A percentile compares a stretch with the other conserved stretches of the same genome.
phyloP scores from a whole-genome alignment of 2,888 invertebrate genomes.

The Platypus cylindrus region DNA sequence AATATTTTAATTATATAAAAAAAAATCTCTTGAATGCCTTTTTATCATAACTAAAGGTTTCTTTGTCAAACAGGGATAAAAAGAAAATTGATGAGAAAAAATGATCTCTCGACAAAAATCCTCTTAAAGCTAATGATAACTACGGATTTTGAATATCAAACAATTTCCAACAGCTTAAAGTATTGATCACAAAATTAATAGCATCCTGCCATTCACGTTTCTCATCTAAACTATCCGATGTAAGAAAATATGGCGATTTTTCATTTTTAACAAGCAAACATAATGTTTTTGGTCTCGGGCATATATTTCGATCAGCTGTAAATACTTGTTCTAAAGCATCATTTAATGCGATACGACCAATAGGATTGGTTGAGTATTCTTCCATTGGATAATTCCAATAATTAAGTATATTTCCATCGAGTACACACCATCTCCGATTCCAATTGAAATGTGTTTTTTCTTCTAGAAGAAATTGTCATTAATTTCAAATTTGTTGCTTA shows the following conservation, averaged over 20 bases:
- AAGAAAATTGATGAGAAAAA: no score
- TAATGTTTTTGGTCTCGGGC: constrained; percentile 19
- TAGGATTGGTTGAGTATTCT: constrained; percentile 13
- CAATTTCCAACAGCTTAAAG: constrained; percentile 10
- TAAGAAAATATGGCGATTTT: constrained; percentile 16
- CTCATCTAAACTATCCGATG: constrained; percentile 15
- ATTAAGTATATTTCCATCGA: constrained; percentile 16
- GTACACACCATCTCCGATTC: constrained; percentile 21
- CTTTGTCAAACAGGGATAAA: no score
- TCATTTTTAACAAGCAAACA: constrained; percentile 11
- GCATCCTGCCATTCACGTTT: constrained; percentile 16
- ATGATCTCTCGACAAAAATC: no score
- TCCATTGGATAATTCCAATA: constrained; percentile 23
- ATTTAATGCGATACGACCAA: constrained; percentile 15
- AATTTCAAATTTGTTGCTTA: constrained; percentile 2
- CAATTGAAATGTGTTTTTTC: constrained; percentile 14
- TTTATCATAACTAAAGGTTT: no score
- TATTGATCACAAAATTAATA: constrained; percentile 13
- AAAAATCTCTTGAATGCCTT: no score
- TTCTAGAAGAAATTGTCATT: constrained; percentile 10
- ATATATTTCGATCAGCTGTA: constrained; percentile 18
- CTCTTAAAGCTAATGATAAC: no score
- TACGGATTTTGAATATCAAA: neutral
- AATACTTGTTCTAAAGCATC: constrained; percentile 9
- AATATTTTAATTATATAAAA: no score